These are phyloP conservation scores for Orycteropus afer DNA, from an alignment of 2,113 vertebrate genomes.

Conservation along the genomic window DNA sequence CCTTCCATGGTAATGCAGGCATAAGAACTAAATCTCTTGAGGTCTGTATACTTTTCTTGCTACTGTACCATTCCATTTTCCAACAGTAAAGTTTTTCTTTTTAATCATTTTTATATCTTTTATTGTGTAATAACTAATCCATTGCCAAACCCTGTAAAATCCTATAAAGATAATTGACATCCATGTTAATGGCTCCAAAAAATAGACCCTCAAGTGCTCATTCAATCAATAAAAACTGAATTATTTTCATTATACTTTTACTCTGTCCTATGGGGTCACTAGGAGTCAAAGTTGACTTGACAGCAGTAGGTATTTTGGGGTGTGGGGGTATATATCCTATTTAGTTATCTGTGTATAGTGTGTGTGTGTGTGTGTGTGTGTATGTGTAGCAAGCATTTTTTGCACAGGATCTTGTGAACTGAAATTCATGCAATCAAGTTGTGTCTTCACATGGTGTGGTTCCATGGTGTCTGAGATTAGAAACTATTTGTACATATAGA, in stretches of 20 bases:
- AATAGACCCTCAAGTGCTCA: not conserved
- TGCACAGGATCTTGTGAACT: not conserved
- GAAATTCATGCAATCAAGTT: not conserved
- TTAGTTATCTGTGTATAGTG: not conserved
- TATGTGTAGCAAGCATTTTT: not conserved
- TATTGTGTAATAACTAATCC: not conserved
- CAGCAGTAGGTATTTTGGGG: too few relatives aligned
- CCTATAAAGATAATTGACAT: not conserved
- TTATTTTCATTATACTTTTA: slow-evolving; percentile 4
- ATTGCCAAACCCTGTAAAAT: not conserved
- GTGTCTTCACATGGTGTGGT: not conserved
- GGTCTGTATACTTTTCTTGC: not conserved
- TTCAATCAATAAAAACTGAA: slow-evolving; percentile 5
- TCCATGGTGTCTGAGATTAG: not conserved
- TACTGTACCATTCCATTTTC: not conserved
- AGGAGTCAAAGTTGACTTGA: too few relatives aligned
- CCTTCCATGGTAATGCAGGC: not conserved
- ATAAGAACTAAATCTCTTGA: not conserved
- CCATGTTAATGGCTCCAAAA: not conserved
- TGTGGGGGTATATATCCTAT: too few relatives aligned
- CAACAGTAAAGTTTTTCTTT: not conserved
- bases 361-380: not conserved
- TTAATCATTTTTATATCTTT: not conserved
- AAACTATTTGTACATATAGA: not conserved
- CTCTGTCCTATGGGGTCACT: too few relatives aligned